These are phyloP conservation scores for Congeria kusceri DNA, from an alignment of 2,888 invertebrate species.

Conservation along the genomic window DNA sequence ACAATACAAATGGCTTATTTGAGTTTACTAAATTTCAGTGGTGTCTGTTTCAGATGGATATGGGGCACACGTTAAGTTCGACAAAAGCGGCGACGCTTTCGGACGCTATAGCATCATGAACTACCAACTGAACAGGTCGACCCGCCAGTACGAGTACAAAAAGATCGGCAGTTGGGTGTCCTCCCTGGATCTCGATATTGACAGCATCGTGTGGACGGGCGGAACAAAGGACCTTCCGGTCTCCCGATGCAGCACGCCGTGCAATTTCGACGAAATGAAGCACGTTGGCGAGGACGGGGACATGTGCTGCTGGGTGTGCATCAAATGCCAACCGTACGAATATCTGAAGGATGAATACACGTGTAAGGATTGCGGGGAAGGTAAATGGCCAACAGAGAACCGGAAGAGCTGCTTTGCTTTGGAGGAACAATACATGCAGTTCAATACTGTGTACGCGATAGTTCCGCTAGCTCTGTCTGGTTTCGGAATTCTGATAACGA, in stretches of 20 bases:
- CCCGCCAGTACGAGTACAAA: slow-evolving; percentile 81
- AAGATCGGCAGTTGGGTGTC: slow-evolving; percentile 87
- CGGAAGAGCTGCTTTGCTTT: slow-evolving; percentile 78
- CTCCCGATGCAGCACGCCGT: slow-evolving; percentile 85
- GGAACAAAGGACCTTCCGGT: slow-evolving; percentile 83
- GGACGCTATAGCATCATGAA: slow-evolving; percentile 86
- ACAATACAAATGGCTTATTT: too few relatives aligned
- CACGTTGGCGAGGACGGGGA: slow-evolving; percentile 84
- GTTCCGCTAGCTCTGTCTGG: slow-evolving; percentile 89
- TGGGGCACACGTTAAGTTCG: slow-evolving; percentile 89
- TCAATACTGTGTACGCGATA: slow-evolving; percentile 87
- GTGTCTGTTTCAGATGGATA: slow-evolving; percentile 87
- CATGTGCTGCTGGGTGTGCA: slow-evolving; percentile 86
- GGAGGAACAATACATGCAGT: slow-evolving; percentile 81
- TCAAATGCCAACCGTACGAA: slow-evolving; percentile 81
- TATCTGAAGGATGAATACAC: slow-evolving; percentile 83
- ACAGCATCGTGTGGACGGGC: slow-evolving; percentile 85
- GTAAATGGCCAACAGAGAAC: slow-evolving; percentile 82
- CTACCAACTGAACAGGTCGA: slow-evolving; percentile 83
- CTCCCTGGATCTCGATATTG: slow-evolving; percentile 84
- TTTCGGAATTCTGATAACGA: slow-evolving; percentile 88
- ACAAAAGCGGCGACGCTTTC: slow-evolving; percentile 85
- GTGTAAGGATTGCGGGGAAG: slow-evolving; percentile 82
- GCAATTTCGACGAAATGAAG: slow-evolving; percentile 85
- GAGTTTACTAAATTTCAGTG: too few relatives aligned